Evolutionary conservation across 2,888 invertebrate species (phyloP).

Genomic region (Catocala nupta): DNA sequence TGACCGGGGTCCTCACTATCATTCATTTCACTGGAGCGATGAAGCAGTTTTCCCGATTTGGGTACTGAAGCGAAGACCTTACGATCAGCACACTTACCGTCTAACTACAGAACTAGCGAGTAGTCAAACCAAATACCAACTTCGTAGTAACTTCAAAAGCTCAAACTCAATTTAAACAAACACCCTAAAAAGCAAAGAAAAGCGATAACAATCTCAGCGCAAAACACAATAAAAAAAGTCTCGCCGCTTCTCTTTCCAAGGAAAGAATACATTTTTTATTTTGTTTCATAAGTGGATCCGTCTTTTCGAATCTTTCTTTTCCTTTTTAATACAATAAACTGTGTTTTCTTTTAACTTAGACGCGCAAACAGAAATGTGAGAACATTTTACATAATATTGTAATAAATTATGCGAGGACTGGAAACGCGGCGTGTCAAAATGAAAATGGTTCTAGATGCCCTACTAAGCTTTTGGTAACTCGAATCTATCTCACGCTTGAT

Average conservation of each 20-base stretch:
- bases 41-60: no score
- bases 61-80: no score
- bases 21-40: no score
- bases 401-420: conserved; percentile 24
- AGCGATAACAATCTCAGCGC: no score
- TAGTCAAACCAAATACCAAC: no score
- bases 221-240: neutral
- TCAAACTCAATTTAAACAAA: no score
- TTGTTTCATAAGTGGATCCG: conserved; percentile 1
- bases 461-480: conserved; percentile 9
- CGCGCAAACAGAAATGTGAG: neutral
- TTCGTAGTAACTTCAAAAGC: no score
- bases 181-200: no score
- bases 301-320: neutral
- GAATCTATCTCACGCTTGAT: neutral
- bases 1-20: no score
- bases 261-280: neutral
- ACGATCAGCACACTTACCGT: no score
- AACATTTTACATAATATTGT: conserved; percentile 21
- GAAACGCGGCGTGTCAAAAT: neutral
- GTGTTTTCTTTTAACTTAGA: conserved; percentile 7
- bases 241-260: neutral
- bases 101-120: no score
- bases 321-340: conserved; percentile 2
- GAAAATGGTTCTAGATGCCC: neutral